Evolutionary conservation across 2,113 vertebrate genomes (phyloP), one percentile per base, ranked within the genome.

Genomic region (Ptilorrhoa leucosticta): DNA sequence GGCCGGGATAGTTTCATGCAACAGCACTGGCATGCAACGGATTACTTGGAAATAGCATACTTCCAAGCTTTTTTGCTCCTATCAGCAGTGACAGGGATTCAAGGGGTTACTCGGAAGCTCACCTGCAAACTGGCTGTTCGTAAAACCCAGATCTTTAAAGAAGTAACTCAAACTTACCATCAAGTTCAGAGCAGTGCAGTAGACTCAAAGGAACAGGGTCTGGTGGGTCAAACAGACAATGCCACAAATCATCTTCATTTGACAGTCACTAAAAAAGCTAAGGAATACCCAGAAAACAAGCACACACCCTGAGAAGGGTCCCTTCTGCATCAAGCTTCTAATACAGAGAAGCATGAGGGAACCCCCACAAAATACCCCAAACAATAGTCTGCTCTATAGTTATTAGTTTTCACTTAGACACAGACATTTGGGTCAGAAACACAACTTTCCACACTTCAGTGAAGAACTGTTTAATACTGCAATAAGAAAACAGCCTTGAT

Each of bases 1-100:
- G 7, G 17, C 27, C 47, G 61, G 15, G 50, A 47, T 12, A 77
- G 15, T 54, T 50, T 48, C 68, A 79, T 9, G 21, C 30, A 50
- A 37, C 14, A 50, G 58, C 27, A 31, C 26, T 11, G 35, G 23
- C 21, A 31, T 1, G 24, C 1, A 7, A 75, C 0, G 2, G 33
- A 65, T 2, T 23, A 42, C 22, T 31, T 51, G 33, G 58, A 72
- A 94, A 58, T 7, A 83, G 44, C 19, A 11, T 9, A 33, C 15
- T 77, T 81, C 5, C 35, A 87, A 80, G 50, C 13, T 64, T 69
- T 65, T 65, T 37, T 53, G 37, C 37, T 80, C 22, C 66, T 15
- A 45, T 12, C 39, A 58, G 33, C 54, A 92, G 51, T 6, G 73
- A 58, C 0, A 1, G 31, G 14, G 31, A 93, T 30, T 63, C 33